Evolutionary conservation across 2,797 vertebrate genomes (phyloP), one percentile per base, ranked within the genome.

Genomic region (Urophycis tenuis): DNA sequence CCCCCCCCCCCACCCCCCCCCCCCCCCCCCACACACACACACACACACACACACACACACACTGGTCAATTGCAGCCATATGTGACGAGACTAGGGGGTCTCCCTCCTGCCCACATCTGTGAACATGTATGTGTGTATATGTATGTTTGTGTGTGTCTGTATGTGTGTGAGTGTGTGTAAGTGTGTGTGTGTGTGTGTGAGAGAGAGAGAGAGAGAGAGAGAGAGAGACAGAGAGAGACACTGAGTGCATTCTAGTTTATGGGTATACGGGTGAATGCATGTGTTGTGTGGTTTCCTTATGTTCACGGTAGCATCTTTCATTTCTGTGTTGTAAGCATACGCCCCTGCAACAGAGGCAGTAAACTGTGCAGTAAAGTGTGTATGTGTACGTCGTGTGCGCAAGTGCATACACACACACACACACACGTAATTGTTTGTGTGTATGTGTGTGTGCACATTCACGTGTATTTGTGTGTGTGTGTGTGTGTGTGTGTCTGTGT

Each of bases 1-100:
- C n/a, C n/a, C n/a, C n/a, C n/a, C n/a, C n/a, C n/a, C n/a, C n/a
- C n/a, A n/a, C n/a, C n/a, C n/a, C n/a, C n/a, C n/a, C n/a, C n/a
- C n/a, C n/a, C n/a, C n/a, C n/a, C n/a, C n/a, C n/a, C n/a, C n/a
- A n/a, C n/a, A n/a, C n/a, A n/a, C n/a, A n/a, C n/a, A n/a, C n/a
- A n/a, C n/a, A n/a, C n/a, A n/a, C n/a, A n/a, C n/a, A n/a, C n/a
- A n/a, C n/a, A n/a, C n/a, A n/a, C n/a, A n/a, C 60, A 19, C 76
- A 82, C 79, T 30, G 85, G 89, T 90, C 90, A 92, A 93, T 93
- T 91, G 91, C 87, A 92, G 89, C 91, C 92, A 93, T 89, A 91
- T 93, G 92, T 88, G 85, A 84, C 85, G 85, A 82, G 78, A 89
- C 86, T 89, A 91, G 91, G 91, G 91, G 87, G 90, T 91, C 88